Evolutionary conservation across 2,797 vertebrate genomes (phyloP).

Genomic region (Argya squamiceps): DNA sequence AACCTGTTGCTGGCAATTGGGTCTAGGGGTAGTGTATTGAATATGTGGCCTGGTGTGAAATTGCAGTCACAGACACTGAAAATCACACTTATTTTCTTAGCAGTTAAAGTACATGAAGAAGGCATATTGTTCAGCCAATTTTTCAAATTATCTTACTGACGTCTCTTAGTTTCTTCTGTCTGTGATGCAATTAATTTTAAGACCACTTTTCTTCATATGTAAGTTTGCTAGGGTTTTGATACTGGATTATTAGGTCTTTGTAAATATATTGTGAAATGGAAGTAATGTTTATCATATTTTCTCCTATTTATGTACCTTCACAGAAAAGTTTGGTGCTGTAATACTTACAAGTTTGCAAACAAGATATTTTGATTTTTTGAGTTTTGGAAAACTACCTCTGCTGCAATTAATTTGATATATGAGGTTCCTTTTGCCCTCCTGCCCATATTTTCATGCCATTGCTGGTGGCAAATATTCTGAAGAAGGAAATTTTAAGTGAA

Average conservation of each 20-base stretch:
- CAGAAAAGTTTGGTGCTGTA: not conserved
- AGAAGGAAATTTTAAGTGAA: not conserved
- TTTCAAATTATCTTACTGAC: not conserved
- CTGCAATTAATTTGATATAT: not conserved
- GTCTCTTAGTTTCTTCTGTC: not conserved
- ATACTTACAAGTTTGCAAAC: not conserved
- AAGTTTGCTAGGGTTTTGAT: not conserved
- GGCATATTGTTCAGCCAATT: not conserved
- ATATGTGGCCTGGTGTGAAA: slow-evolving; percentile 72
- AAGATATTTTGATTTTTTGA: not conserved
- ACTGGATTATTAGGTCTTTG: not conserved
- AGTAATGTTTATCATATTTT: not conserved
- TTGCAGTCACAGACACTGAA: slow-evolving; percentile 48
- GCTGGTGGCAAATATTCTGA: not conserved
- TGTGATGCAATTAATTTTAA: not conserved
- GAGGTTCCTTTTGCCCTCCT: not conserved
- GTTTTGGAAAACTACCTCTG: not conserved
- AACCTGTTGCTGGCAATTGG: slow-evolving; percentile 76
- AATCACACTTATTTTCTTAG: slow-evolving; percentile 74
- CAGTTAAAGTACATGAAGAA: slow-evolving; percentile 77
- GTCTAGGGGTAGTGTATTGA: slow-evolving; percentile 75
- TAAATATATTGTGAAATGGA: not conserved
- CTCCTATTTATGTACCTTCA: not conserved
- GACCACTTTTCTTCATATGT: not conserved
- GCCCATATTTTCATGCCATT: not conserved